Percentiles rank a stretch among this genome's conserved stretches.
phyloP scores from a whole-genome alignment of 2,888 invertebrate genomes.

The Luperina nickerlii region DNA sequence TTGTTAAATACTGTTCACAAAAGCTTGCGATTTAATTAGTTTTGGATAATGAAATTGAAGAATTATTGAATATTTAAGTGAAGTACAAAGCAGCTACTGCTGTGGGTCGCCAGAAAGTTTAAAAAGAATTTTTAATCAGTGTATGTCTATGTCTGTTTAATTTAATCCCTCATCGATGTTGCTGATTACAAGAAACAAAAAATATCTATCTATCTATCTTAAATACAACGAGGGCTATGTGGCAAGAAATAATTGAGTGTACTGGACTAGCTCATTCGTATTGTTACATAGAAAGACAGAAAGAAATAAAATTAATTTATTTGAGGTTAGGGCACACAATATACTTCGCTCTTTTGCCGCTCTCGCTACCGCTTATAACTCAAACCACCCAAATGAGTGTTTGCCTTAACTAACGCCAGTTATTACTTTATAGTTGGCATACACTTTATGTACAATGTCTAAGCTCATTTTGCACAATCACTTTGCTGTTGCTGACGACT shows the following conservation, averaged over 20 bases:
- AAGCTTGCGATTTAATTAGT: neutral
- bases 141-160: neutral
- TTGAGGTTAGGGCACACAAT: neutral
- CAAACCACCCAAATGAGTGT: slow-evolving; percentile 73
- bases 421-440: slow-evolving; percentile 81
- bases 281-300: neutral
- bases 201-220: no score
- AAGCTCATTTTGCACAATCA: slow-evolving; percentile 65
- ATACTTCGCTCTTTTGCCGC: neutral
- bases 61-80: neutral
- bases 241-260: neutral
- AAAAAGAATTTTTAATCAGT: neutral
- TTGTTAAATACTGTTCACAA: neutral
- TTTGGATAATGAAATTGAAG: neutral
- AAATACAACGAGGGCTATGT: no score
- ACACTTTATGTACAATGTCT: slow-evolving; percentile 79
- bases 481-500: slow-evolving; percentile 56
- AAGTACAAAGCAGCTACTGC: neutral
- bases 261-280: neutral
- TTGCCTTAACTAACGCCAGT: slow-evolving; percentile 78
- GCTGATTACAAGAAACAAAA: neutral
- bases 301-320: neutral
- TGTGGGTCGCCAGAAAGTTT: neutral
- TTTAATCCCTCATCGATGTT: no score
- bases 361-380: slow-evolving; percentile 67